A percentile compares a stretch with the other conserved stretches of the same genome.
Conservation (phyloP, 23 tunicate species). For the Ciona savignyi region DNA sequence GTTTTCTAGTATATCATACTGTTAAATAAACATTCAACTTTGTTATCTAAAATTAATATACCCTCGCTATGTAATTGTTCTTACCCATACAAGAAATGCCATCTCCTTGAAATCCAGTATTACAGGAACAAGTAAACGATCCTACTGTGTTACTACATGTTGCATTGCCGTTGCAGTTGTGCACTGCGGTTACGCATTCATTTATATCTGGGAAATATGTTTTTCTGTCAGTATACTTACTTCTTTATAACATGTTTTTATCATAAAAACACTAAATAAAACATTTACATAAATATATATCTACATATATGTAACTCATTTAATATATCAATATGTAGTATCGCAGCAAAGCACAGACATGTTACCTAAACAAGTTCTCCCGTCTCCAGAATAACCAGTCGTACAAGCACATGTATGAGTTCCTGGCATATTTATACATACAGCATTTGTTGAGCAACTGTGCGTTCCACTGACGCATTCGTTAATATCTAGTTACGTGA, state of each 20-base stretch:
- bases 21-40: too few relatives aligned
- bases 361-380: not conserved
- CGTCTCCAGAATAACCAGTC: not conserved
- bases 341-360: not conserved
- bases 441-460: not conserved
- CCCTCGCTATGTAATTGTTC: too few relatives aligned
- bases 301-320: too few relatives aligned
- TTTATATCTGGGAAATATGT: not conserved
- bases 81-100: too few relatives aligned
- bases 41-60: too few relatives aligned
- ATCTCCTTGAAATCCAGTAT: not conserved
- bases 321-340: too few relatives aligned
- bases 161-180: not conserved
- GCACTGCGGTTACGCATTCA: not conserved
- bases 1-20: too few relatives aligned
- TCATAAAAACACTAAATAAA: too few relatives aligned
- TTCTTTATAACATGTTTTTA: too few relatives aligned
- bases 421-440: not conserved
- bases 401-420: not conserved
- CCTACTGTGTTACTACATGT: not conserved
- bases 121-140: not conserved
- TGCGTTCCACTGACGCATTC: not conserved
- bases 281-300: too few relatives aligned
- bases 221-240: too few relatives aligned
- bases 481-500: not conserved